Percentiles rank a stretch among this genome's conserved stretches.
phyloP scores from a whole-genome alignment of 2,888 invertebrate genomes.

The Apocheima hispidaria region DNA sequence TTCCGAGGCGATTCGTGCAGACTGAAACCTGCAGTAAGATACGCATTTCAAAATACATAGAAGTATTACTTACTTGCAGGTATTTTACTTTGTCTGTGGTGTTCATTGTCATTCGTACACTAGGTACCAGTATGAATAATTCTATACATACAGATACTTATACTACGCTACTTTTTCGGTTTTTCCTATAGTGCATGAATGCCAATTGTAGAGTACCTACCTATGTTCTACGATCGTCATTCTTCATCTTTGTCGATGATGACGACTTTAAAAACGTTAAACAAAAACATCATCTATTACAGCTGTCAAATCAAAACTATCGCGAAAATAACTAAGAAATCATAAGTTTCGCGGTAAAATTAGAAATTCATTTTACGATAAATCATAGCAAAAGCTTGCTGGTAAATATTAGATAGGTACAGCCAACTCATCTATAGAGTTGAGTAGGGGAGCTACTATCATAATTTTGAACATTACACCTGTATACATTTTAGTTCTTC shows the following conservation, averaged over 20 bases:
- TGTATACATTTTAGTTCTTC: neutral
- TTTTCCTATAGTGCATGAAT: too few relatives aligned
- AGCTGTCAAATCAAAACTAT: slow-evolving; percentile 11
- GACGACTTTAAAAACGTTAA: too few relatives aligned
- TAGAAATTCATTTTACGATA: slow-evolving; percentile 39
- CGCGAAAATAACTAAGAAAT: slow-evolving; percentile 17
- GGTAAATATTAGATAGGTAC: neutral
- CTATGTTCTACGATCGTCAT: too few relatives aligned
- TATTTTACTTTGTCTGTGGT: too few relatives aligned
- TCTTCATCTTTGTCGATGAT: too few relatives aligned
- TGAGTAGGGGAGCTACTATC: neutral
- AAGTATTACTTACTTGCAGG: neutral
- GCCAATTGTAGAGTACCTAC: too few relatives aligned
- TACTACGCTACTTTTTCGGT: too few relatives aligned
- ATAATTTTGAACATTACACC: too few relatives aligned
- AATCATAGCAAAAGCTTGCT: slow-evolving; percentile 23
- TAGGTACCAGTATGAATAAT: neutral
- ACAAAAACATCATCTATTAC: neutral
- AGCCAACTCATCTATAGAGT: neutral
- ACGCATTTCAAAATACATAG: too few relatives aligned
- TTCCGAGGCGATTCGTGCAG: slow-evolving; percentile 5
- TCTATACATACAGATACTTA: neutral
- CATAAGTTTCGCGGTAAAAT: slow-evolving; percentile 31
- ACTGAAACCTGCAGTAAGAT: neutral
- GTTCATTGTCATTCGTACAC: neutral